Conservation (phyloP, 2,797 vertebrate genomes). For the Netta rufina region DNA sequence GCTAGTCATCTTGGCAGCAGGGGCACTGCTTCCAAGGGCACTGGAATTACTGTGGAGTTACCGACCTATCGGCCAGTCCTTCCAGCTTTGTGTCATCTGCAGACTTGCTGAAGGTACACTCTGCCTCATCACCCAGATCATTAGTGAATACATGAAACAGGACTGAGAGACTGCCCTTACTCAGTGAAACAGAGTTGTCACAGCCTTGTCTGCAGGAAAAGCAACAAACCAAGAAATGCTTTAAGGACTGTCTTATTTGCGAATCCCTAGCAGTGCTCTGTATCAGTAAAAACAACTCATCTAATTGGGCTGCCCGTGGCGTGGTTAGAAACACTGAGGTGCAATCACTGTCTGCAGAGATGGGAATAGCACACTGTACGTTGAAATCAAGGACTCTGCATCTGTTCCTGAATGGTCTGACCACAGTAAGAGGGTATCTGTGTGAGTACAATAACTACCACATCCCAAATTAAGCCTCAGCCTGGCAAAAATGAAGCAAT, state of each 20-base stretch:
- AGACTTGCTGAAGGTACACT: background rate
- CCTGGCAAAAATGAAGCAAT: background rate
- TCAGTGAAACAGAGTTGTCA: background rate
- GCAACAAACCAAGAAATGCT: background rate
- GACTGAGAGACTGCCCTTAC: background rate
- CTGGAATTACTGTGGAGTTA: no score
- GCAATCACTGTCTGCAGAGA: background rate
- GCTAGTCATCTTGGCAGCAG: background rate
- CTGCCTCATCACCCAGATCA: background rate
- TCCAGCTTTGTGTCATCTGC: background rate
- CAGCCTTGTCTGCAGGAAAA: background rate
- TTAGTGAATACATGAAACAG: background rate
- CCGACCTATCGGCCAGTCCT: background rate
- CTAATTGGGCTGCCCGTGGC: background rate
- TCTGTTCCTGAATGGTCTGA: background rate
- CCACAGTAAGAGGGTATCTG: background rate
- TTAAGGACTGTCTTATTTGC: background rate
- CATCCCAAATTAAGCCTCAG: background rate
- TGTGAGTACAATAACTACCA: background rate
- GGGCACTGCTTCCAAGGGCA: no score
- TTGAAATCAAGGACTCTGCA: background rate
- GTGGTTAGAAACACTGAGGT: background rate
- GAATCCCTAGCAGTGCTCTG: background rate
- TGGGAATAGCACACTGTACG: accelerated
- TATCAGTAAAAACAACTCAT: background rate